These are phyloP conservation scores for Acleris laterana DNA, from an alignment of 2,888 invertebrate species.

Conservation along the genomic window DNA sequence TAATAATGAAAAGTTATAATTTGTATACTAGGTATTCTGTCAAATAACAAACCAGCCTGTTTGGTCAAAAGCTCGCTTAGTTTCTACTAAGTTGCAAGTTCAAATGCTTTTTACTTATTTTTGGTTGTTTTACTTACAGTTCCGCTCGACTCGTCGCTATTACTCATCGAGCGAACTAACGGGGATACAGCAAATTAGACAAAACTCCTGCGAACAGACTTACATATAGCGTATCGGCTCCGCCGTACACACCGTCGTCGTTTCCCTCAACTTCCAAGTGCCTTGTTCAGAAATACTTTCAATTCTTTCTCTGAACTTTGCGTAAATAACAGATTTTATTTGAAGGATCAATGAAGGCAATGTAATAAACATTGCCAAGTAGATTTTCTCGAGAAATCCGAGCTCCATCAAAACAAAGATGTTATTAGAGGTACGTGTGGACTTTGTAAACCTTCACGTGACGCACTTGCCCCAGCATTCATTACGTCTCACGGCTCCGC, in stretches of 20 bases:
- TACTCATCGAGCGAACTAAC: conserved; percentile 92
- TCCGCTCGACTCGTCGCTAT: conserved; percentile 89
- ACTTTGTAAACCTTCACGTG: conserved; percentile 45
- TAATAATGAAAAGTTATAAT: too few relatives aligned
- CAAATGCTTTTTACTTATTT: conserved; percentile 50
- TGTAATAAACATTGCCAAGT: conserved; percentile 15
- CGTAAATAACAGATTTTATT: conserved; percentile 23
- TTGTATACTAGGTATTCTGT: too few relatives aligned
- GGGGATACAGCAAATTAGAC: conserved; percentile 88
- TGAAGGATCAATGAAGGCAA: conserved; percentile 16
- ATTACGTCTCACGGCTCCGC: conserved; percentile 41
- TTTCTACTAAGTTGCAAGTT: conserved; percentile 40
- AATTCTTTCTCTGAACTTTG: conserved; percentile 48
- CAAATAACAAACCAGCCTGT: too few relatives aligned
- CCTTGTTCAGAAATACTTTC: conserved; percentile 60
- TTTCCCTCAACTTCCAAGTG: conserved; percentile 65
- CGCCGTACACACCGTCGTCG: conserved; percentile 46
- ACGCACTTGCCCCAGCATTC: conserved; percentile 51
- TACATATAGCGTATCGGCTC: conserved; percentile 87
- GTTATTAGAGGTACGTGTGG: conserved; percentile 55
- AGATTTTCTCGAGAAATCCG: conserved; percentile 23
- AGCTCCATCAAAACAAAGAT: conserved; percentile 34
- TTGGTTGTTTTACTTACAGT: conserved; percentile 85
- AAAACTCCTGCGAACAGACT: conserved; percentile 93
- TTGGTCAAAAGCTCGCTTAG: too few relatives aligned